Percentiles rank a stretch among this genome's conserved stretches.
phyloP scores from a whole-genome alignment of 1,140 invertebrate species.

The Ceratosolen solmsi region DNA sequence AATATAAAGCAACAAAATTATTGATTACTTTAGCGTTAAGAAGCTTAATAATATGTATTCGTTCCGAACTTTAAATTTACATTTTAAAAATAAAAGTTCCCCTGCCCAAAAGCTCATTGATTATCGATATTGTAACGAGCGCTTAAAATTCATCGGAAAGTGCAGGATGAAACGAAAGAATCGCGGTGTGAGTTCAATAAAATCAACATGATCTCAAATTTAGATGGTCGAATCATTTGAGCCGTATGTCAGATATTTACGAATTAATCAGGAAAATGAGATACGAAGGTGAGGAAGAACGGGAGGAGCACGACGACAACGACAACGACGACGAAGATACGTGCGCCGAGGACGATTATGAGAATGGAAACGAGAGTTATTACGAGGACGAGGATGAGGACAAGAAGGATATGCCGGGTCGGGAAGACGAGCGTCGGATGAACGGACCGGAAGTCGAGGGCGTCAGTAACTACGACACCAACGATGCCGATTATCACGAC shows the following conservation, averaged over 20 bases:
- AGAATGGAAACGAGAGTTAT: neutral
- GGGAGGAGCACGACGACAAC: neutral
- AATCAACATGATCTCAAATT: too few species aligned
- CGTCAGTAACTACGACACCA: neutral
- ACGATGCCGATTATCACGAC: neutral
- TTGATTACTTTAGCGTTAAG: too few species aligned
- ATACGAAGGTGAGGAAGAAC: neutral
- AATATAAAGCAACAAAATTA: too few species aligned
- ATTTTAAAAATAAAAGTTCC: too few species aligned
- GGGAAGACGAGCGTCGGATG: neutral
- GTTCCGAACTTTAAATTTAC: too few species aligned
- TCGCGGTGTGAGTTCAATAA: too few species aligned
- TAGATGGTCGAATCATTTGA: neutral
- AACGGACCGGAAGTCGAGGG: too few species aligned
- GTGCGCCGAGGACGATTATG: neutral
- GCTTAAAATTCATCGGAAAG: too few species aligned
- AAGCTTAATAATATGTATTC: too few species aligned
- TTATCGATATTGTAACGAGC: too few species aligned
- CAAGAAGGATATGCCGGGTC: neutral
- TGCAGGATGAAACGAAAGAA: too few species aligned
- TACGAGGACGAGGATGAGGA: neutral
- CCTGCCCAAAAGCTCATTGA: too few species aligned
- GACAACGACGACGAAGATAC: neutral
- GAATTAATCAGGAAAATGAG: neutral
- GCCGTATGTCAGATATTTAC: neutral